phyloP scores from a whole-genome alignment of 2,797 vertebrate genomes.

The Dendrocincla tyrannina region DNA sequence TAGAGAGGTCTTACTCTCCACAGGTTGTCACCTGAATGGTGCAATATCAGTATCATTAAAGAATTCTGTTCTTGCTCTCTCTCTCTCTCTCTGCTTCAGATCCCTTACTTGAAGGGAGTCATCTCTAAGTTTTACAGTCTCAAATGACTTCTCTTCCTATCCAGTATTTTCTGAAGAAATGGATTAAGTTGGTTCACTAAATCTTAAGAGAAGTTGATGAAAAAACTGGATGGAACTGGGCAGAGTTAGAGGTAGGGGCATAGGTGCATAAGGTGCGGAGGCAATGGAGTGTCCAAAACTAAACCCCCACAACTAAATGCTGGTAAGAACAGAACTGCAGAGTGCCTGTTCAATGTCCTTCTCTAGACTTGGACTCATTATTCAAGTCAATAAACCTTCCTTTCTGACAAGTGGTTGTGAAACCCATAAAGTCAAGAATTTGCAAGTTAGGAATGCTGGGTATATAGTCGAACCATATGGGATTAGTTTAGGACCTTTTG shows the following conservation, averaged over 20 bases:
- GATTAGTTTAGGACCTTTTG: neutral
- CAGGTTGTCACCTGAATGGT: neutral
- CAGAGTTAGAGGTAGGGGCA: neutral
- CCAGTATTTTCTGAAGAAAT: neutral
- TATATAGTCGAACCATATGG: neutral
- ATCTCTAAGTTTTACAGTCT: neutral
- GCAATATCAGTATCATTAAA: neutral
- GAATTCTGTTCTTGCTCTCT: neutral
- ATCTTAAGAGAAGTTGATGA: neutral
- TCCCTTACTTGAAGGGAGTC: neutral
- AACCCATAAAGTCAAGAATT: neutral
- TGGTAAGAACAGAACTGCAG: neutral
- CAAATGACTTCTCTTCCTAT: neutral
- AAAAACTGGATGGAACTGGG: neutral
- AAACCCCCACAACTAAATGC: neutral
- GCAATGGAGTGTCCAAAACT: neutral
- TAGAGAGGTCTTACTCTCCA: neutral
- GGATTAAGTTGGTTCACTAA: neutral
- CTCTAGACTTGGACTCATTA: neutral
- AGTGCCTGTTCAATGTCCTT: neutral
- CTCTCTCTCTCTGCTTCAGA: neutral
- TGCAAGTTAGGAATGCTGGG: neutral
- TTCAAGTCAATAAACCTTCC: neutral
- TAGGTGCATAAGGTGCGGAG: neutral
- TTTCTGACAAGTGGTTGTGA: neutral